Evolutionary conservation across 2,113 vertebrate genomes (phyloP), one percentile per base, ranked within the genome.

Genomic region (Catharus fuscescens): DNA sequence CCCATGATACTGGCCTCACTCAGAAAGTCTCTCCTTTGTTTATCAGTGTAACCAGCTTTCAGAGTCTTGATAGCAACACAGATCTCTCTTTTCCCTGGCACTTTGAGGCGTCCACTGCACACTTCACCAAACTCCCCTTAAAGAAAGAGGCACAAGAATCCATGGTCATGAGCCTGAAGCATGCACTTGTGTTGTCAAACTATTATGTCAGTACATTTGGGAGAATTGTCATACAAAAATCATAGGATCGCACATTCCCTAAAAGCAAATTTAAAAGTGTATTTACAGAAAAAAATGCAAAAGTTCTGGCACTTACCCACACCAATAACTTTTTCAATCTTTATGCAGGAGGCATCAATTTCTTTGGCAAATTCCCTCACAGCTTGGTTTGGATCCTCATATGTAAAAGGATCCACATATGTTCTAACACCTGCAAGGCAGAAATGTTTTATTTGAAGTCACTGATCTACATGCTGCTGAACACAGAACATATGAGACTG

Each of bases 1-100:
- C 99, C 99, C 99, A 99, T 99, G 98, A 99, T 99, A 98, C 99
- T 99, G 96, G 99, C 99, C 95, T 99, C 99, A 2, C 99, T 99
- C 96, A 99, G 97, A 96, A 99, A 99, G 98, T 99, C 99, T 96
- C 99, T 97, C 96, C 99, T 98, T 96, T 99, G 99, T 91, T 99
- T 99, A 96, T 99, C 99, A 0, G 99, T 99, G 90, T 99, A 99
- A 36, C 99, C 99, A 13, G 99, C 99, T 98, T 99, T 99, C 47
- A 99, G 97, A 1, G 99, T 99, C 98, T 99, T 99, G 96, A 99
- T 99, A 93, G 99, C 99, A 88, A 99, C 99, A 56, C 99, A 99
- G 96, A 99, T 99, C 96, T 99, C 99, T 77, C 99, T 98, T 97
- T 99, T 99, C 48, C 99, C 99, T 12, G 99, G 99, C 94, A 99